Evolutionary conservation across 2,113 vertebrate genomes (phyloP), one percentile per base, ranked within the genome.

Genomic region (Tinamus guttatus): DNA sequence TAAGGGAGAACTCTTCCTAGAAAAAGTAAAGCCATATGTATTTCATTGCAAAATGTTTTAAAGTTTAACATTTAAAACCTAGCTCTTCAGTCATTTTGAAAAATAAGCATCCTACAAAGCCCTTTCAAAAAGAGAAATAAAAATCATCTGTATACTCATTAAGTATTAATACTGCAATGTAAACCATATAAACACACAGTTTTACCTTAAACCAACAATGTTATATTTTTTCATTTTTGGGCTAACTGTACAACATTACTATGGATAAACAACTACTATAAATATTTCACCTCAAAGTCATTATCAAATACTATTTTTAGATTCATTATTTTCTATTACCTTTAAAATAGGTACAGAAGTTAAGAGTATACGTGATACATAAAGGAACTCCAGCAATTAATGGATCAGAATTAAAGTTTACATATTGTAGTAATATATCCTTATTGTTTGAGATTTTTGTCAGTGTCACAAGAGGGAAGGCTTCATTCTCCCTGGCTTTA

Each of bases 101-200:
- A 54, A 43, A 11, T 38, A 75, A 19, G 32, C 68, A 67, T 81
- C 76, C 5, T 78, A 78, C 60, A 81, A 93, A 86, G 28, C 8
- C 22, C 51, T 65, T 96, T 78, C 71, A 73, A 94, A 58, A 91
- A 45, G 20, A 45, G 74, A 73, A 91, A 85, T 32, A 89, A 89
- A 63, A 89, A 87, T 90, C 6, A 52, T 88, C 60, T 58, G 65
- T 91, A 62, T 81, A 68, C 65, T 93, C 47, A 91, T 96, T 93
- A 96, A 94, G 76, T 95, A 96, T 95, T 97, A 87, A 95, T 91
- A 94, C 18, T 28, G 62, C 86, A 95, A 84, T 89, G 77, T 87
- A 92, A 94, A 92, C 93, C 38, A 20, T 36, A 89, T 76, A 87
- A 95, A 82, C 54, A 87, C 77, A 81, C 85, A 78, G 38, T 78